Conservation (phyloP, 2,888 invertebrate genomes). For the Metacarcinus magister region DNA sequence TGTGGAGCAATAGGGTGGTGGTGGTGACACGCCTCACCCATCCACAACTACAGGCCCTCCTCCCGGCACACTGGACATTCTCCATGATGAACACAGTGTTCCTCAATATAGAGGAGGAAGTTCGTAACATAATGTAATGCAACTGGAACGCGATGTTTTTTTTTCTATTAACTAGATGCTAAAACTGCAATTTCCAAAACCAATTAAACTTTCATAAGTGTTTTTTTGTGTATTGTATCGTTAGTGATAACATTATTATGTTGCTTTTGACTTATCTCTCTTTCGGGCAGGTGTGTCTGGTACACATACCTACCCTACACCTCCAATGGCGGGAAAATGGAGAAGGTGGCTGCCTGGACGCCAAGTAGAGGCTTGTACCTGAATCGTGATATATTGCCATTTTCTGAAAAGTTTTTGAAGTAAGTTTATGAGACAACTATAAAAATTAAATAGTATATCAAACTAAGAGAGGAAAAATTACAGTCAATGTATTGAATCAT, state of each 20-base stretch:
- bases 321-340: not conserved
- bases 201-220: too few species aligned
- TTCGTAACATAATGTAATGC: not conserved
- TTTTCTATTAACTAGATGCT: not conserved
- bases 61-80: constrained; percentile 63
- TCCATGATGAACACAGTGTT: constrained; percentile 72
- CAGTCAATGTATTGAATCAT: too few species aligned
- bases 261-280: not conserved
- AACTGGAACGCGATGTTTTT: not conserved
- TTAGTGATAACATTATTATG: not conserved
- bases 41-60: not conserved
- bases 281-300: not conserved
- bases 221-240: too few species aligned
- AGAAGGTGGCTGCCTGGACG: not conserved
- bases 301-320: constrained; percentile 33
- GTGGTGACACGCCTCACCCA: constrained; percentile 63
- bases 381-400: not conserved
- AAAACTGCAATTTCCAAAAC: too few species aligned
- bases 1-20: constrained; percentile 69
- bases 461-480: too few species aligned
- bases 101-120: constrained; percentile 34
- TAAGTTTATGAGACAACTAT: not conserved
- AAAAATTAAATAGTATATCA: not conserved
- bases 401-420: constrained; percentile 15
- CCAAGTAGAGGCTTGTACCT: not conserved